Base-by-base conservation (phyloP, 2,797 vertebrate species). In the Sciurus carolinensis region DNA sequence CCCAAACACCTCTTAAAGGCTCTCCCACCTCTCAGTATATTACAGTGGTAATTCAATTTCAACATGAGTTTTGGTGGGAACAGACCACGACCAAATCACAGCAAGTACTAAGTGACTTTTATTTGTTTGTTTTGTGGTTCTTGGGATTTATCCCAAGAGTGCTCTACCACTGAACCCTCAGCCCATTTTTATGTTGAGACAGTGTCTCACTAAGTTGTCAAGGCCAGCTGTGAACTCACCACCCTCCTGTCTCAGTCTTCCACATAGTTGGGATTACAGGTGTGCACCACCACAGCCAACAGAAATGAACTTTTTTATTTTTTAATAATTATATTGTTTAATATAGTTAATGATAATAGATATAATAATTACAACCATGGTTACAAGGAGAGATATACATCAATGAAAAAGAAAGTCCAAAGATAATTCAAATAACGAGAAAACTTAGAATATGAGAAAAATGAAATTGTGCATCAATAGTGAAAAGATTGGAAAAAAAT, bases 381-480 rank as follows among this genome's bases (percentile, higher is more conserved):
- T 47, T 91, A 71, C 42, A 75, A 57, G 36, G 83, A 52, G 8
- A 87, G n/a, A 91, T 22, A 13, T 50, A 50, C 50, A 50, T 50
- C 13, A 59, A 59, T 59, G 22, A 59, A 59, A 59, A 17, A 50
- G 28, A 85, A 30, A 92, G 1, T 76, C 33, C 52, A 81, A 22
- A 88, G n/a, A 73, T 54, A 57, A 84, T 64, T 6, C 1, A 62
- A 85, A 76, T 67, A 76, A 39, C 30, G 54, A 47, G 85, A 93
- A n/a, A 92, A 57, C 71, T 76, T 85, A 84, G 17, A 91, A 84
- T 50, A 86, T 71, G 17, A 73, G 42, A 80, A 93, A 79, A 7
- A 71, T 54, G 33, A 93, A 91, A 84, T 12, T 85, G 18, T 71
- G 24, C 36, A 80, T 59, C 28, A 62, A 24, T 62, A 28, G 42